Evolutionary conservation across 2,797 vertebrate genomes (phyloP).

Genomic region (Pyrocephalus nanus): DNA sequence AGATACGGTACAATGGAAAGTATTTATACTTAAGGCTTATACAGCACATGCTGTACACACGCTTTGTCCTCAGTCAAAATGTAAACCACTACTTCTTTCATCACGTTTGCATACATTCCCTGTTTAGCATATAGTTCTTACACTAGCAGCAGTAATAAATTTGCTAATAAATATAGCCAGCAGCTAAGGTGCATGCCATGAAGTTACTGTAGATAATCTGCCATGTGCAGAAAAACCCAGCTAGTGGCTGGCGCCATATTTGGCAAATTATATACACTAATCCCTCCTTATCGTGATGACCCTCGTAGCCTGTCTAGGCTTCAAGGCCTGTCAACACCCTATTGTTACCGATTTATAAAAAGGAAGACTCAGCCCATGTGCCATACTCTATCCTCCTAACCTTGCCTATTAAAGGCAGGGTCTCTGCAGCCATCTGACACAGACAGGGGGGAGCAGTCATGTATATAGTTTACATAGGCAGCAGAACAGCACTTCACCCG

Average conservation of each 20-base stretch:
- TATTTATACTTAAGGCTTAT: slow-evolving; percentile 1
- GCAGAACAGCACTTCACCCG: neutral
- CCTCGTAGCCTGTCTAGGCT: slow-evolving; percentile 27
- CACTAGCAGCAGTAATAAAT: neutral
- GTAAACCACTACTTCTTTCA: neutral
- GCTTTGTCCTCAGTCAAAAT: neutral
- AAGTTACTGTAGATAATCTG: slow-evolving; percentile 26
- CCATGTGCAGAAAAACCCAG: slow-evolving; percentile 22
- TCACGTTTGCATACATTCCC: neutral
- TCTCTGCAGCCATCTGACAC: neutral
- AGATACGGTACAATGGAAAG: neutral
- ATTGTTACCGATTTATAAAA: slow-evolving; percentile 51
- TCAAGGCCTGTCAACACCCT: slow-evolving; percentile 64
- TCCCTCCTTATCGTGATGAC: slow-evolving; percentile 55
- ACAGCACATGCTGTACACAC: neutral
- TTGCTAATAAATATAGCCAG: neutral
- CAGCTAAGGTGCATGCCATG: neutral
- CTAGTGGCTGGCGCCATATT: slow-evolving; percentile 45
- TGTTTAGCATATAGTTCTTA: neutral
- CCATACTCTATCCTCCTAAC: neutral
- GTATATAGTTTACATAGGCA: slow-evolving; percentile 26
- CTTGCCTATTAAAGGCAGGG: slow-evolving; percentile 69
- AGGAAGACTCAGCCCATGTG: slow-evolving; percentile 8
- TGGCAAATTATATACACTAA: slow-evolving; percentile 50
- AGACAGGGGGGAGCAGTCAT: neutral